A percentile compares a stretch with the other conserved stretches of the same genome.
phyloP scores from a whole-genome alignment of 2,113 vertebrate genomes.

The Eupsittula cactorum region DNA sequence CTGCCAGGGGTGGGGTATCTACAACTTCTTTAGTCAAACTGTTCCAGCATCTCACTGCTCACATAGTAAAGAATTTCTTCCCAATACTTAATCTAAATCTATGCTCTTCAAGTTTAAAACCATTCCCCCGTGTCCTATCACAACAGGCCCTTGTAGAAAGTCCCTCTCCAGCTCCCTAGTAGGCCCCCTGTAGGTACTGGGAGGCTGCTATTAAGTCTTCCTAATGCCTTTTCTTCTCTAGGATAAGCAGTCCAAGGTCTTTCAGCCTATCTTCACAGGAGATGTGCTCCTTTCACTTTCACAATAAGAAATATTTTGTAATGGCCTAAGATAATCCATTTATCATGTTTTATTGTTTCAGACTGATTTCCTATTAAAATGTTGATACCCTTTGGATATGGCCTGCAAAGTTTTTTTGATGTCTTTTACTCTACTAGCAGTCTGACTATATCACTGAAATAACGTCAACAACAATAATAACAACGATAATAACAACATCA shows the following conservation, averaged over 20 bases:
- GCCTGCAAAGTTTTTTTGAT: neutral
- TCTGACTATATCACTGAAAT: neutral
- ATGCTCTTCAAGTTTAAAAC: neutral
- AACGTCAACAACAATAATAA: neutral
- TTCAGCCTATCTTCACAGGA: neutral
- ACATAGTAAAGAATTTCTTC: neutral
- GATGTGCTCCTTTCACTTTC: neutral
- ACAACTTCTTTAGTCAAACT: neutral
- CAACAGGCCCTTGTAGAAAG: neutral
- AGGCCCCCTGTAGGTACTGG: neutral
- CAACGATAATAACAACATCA: neutral
- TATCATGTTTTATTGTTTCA: neutral
- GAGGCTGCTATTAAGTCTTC: neutral
- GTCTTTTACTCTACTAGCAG: neutral
- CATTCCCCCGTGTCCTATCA: neutral
- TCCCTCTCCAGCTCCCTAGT: neutral
- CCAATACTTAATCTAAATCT: neutral
- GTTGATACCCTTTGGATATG: neutral
- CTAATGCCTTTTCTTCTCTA: neutral
- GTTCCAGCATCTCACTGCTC: neutral
- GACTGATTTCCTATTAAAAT: neutral
- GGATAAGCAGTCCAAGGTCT: no score
- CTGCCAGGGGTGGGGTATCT: neutral
- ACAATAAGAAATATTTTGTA: neutral
- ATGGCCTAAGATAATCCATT: neutral